Evolutionary conservation across 2,888 invertebrate species (phyloP).

Genomic region (Melieria picta): DNA sequence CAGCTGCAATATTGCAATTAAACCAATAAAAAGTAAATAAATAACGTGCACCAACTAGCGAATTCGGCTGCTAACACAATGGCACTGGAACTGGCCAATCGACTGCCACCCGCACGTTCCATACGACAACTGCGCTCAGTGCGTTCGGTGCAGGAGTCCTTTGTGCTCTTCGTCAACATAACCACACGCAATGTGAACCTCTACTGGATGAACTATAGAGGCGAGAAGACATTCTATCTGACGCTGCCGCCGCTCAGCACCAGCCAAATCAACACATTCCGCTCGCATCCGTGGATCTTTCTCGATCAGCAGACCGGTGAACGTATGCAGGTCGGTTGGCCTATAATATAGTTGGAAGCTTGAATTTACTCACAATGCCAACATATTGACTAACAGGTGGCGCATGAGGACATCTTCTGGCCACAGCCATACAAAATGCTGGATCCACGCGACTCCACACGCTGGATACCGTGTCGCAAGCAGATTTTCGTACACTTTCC

Average conservation of each 20-base stretch:
- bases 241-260: slow-evolving; percentile 68
- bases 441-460: slow-evolving; percentile 48
- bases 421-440: slow-evolving; percentile 60
- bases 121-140: neutral
- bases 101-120: too few relatives aligned
- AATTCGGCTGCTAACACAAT: too few relatives aligned
- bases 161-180: slow-evolving; percentile 72
- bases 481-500: slow-evolving; percentile 58
- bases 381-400: slow-evolving; percentile 64
- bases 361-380: neutral
- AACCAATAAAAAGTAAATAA: too few relatives aligned
- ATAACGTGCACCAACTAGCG: too few relatives aligned
- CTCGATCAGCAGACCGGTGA: slow-evolving; percentile 77
- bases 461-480: slow-evolving; percentile 48
- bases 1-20: too few relatives aligned
- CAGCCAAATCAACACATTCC: slow-evolving; percentile 75
- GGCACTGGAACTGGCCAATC: neutral
- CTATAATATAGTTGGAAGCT: neutral
- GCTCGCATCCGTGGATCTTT: slow-evolving; percentile 88
- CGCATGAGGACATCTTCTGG: slow-evolving; percentile 68
- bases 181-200: slow-evolving; percentile 67
- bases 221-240: slow-evolving; percentile 71
- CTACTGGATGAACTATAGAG: slow-evolving; percentile 82
- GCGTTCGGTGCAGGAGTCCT: slow-evolving; percentile 62
- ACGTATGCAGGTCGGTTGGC: slow-evolving; percentile 63